Percentiles rank a stretch among this genome's conserved stretches.
phyloP scores from a whole-genome alignment of 2,888 invertebrate genomes.

The Chalcis sispes region DNA sequence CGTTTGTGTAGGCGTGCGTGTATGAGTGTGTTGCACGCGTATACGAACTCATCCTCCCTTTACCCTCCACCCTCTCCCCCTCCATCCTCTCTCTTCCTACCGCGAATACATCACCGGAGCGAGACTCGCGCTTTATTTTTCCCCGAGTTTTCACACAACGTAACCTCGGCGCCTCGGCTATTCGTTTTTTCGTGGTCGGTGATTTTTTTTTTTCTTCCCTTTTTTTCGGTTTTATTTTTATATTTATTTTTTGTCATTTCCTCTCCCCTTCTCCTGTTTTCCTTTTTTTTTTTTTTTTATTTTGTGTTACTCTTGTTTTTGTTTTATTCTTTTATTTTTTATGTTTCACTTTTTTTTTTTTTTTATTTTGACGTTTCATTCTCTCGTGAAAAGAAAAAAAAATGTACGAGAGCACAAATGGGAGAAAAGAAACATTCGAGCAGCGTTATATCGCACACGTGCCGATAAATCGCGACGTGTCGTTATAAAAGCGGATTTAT shows the following conservation, averaged over 20 bases:
- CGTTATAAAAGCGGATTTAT: conserved; percentile 58
- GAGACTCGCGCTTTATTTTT: conserved; percentile 37
- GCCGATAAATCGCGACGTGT: conserved; percentile 54
- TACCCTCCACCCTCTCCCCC: too few relatives aligned
- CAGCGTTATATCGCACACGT: conserved; percentile 25
- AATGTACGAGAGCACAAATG: conserved; percentile 25
- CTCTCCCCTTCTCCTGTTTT: too few relatives aligned
- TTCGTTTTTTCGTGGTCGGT: conserved; percentile 25
- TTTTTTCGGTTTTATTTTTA: too few relatives aligned
- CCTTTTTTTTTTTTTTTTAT: conserved; percentile 26
- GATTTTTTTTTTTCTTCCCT: conserved; percentile 26
- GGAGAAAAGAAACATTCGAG: conserved; percentile 25
- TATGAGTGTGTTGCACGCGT: conserved; percentile 12
- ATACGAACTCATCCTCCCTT: too few relatives aligned
- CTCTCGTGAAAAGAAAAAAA: conserved; percentile 8
- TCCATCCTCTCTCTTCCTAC: too few relatives aligned
- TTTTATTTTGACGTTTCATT: not conserved
- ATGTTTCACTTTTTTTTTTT: conserved; percentile 3
- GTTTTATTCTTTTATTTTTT: conserved; percentile 20
- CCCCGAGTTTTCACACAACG: not conserved
- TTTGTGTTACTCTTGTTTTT: conserved; percentile 16
- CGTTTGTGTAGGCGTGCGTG: conserved; percentile 16
- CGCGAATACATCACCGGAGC: not conserved
- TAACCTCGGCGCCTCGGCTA: conserved; percentile 23
- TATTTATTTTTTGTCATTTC: too few relatives aligned